phyloP scores from a whole-genome alignment of 2,113 vertebrate genomes.

The Ophthalmolycus amberensis region DNA sequence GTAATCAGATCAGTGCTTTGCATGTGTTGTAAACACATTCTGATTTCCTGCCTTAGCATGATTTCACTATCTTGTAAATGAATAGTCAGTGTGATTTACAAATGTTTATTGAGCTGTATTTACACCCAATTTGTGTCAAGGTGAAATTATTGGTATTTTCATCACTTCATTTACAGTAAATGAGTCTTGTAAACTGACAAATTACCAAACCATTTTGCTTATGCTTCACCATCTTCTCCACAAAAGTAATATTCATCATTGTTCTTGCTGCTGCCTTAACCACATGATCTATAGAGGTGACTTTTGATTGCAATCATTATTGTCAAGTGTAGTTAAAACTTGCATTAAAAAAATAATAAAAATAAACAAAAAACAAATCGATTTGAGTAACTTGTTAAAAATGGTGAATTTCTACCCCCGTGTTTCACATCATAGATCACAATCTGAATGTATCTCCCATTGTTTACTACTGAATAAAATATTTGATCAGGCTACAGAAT shows the following conservation, averaged over 20 bases:
- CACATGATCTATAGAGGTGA: background rate
- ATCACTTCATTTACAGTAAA: background rate
- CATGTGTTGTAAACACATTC: background rate
- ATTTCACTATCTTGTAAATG: background rate
- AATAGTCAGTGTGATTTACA: background rate
- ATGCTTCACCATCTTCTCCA: background rate
- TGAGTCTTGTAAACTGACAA: background rate
- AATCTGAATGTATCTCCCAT: slow-evolving; percentile 13
- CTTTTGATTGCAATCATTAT: background rate
- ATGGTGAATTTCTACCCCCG: background rate
- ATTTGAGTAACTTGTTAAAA: slow-evolving; percentile 5
- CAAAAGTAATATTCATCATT: background rate
- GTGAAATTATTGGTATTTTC: background rate
- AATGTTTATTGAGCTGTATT: background rate
- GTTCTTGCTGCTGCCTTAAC: background rate
- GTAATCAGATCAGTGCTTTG: background rate
- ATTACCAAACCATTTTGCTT: background rate
- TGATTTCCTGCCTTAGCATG: background rate
- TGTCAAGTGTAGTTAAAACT: background rate
- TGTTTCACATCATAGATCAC: slow-evolving; percentile 18
- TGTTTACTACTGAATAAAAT: background rate
- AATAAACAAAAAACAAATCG: background rate
- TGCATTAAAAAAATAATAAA: background rate
- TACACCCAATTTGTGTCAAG: background rate
- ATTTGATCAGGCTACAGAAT: slow-evolving; percentile 43